Base-by-base conservation (phyloP, 2,113 vertebrate species). In the Colossoma macropomum region DNA sequence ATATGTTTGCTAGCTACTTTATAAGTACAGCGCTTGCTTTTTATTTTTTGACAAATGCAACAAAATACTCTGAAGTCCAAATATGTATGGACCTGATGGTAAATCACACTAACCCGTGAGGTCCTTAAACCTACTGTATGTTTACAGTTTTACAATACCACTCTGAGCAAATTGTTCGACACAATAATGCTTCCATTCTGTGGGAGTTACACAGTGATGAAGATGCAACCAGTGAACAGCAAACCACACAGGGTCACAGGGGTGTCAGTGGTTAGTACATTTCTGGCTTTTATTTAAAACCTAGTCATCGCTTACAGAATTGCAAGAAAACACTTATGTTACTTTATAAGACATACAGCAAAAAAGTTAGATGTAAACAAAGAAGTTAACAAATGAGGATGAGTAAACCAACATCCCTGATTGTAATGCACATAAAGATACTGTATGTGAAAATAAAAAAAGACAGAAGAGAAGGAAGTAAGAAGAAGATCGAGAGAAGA, bases 371-470 rank as follows among this genome's bases (percentile, higher is more conserved):
- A 60, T 62, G 45, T 80, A 79, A 82, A 72, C 48, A 77, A 80
- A 50, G 56, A 78, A 34, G 68, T 75, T 45, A 70, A 72, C 65
- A 70, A 62, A 76, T 10, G 56, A 79, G 81, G 65, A 83, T 83
- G 85, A 70, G 52, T 68, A n/a, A 65, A 34, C 13, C 69, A 21
- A 65, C 85, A 83, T 84, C 81, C 80, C 76, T 72, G 85, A 86
- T 86, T 80, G 85, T 86, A 86, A 72, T 77, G 77, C 81, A 74
- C 45, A 54, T 66, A 50, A 25, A 45, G 21, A 62, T 73, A 30
- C 41, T 68, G 63, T 17, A 32, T n/a, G 19, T 52, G 48, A 23
- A 25, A 54, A 54, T 69, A 19, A 25, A 32, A 50, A 48, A 38
- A 56, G 75, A 59, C 21, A 54, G 75, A 50, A 70, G 25, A 12